Evolutionary conservation across 2,888 invertebrate species (phyloP).

Genomic region (Phengaris alcon): DNA sequence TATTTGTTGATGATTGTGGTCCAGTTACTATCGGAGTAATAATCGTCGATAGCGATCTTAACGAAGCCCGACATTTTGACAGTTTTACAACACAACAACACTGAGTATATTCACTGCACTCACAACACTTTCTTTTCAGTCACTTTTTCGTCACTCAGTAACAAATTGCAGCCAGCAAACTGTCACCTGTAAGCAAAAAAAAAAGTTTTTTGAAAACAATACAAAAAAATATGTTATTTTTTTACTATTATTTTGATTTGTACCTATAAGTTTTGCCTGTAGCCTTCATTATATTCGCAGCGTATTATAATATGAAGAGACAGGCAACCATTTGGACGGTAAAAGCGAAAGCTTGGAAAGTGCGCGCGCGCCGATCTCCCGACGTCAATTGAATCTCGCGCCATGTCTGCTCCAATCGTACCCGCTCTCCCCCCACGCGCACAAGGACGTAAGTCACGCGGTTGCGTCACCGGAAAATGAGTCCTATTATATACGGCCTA

Average conservation of each 20-base stretch:
- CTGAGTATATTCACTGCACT: slow-evolving; percentile 47
- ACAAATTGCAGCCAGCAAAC: slow-evolving; percentile 64
- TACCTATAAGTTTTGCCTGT: slow-evolving; percentile 46
- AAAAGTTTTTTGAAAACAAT: slow-evolving; percentile 34
- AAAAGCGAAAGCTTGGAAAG: slow-evolving; percentile 74
- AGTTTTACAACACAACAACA: slow-evolving; percentile 42
- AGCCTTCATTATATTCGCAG: slow-evolving; percentile 42
- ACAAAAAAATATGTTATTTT: neutral
- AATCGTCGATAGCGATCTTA: slow-evolving; percentile 82
- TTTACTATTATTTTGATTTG: neutral
- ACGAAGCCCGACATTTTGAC: slow-evolving; percentile 81
- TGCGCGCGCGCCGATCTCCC: slow-evolving; percentile 62
- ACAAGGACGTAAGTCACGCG: slow-evolving; percentile 61
- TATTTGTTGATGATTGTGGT: slow-evolving; percentile 84
- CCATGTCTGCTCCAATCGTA: slow-evolving; percentile 58
- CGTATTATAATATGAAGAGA: slow-evolving; percentile 31
- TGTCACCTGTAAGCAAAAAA: slow-evolving; percentile 64
- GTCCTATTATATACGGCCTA: slow-evolving; percentile 43
- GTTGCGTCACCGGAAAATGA: slow-evolving; percentile 47
- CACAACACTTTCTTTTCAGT: slow-evolving; percentile 49
- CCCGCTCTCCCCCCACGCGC: slow-evolving; percentile 52
- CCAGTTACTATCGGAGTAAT: slow-evolving; percentile 81
- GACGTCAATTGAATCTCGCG: slow-evolving; percentile 69
- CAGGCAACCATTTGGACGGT: slow-evolving; percentile 51
- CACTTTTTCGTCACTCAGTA: slow-evolving; percentile 49